Evolutionary conservation across 2,113 vertebrate genomes (phyloP), one percentile per base, ranked within the genome.

Genomic region (Peromyscus leucopus): DNA sequence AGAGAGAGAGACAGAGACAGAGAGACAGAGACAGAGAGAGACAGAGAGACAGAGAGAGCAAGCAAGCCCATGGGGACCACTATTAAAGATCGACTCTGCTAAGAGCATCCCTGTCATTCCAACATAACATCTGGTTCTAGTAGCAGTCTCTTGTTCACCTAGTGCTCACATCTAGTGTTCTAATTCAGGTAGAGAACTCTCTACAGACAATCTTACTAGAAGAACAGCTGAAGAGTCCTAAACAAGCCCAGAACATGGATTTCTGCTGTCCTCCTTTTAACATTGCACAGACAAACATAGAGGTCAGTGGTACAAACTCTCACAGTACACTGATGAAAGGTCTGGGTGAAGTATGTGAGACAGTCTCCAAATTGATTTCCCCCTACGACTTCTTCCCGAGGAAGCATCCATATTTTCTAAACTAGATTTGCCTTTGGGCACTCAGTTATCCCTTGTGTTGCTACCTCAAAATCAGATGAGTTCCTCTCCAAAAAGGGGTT

Each of bases 201-300:
- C 97, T 98, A 1, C 96, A 65, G 31, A 71, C 7, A 69, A 97
- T 90, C 55, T 93, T 90, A 0, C 48, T 89, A 67, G 8, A 63
- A 9, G n/a, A 86, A 10, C 51, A 92, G 0, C 91, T 96, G 69
- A 93, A 94, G 13, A 15, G 0, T 2, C 69, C n/a, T 8, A 88
- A 7, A 17, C 71, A 91, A 1, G 33, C 82, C 55, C 96, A 95
- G 57, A 97, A 96, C 3, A 57, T 91, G 11, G 99, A 99, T 97
- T 99, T 99, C 0, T 99, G 99, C 0, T 99, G 99, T 1, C 99
- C 99, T 24, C 98, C 99, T 0, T 93, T 98, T 26, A 99, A 99
- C 1, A 98, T 99, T n/a, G 95, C 90, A 16, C 99, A 99, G 75
- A 99, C 99, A 1, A 99, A 99, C 13, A 97, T 99, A 98, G 99